Conservation (phyloP, 35 echinoderm and acorn worm genomes). For the Patiria miniata region DNA sequence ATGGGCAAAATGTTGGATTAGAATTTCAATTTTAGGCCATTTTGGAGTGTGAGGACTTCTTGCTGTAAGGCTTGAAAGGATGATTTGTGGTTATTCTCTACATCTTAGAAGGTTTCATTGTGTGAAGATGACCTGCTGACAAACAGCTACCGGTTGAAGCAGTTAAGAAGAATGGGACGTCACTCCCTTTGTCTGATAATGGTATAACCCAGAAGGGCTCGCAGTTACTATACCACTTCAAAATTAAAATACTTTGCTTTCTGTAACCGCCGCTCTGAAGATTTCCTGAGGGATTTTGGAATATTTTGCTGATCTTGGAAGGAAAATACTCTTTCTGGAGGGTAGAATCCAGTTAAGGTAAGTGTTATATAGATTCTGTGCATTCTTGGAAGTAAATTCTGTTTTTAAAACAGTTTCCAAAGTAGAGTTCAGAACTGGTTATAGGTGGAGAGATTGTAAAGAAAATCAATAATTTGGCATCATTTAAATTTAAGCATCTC, state of each 20-base stretch:
- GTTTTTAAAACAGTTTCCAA: not conserved
- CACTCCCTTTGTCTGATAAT: not conserved
- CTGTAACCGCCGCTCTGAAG: not conserved
- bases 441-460: not conserved
- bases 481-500: constrained; percentile 1
- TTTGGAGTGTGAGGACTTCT: not conserved
- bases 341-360: not conserved
- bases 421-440: not conserved
- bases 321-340: not conserved
- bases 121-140: too few relatives aligned
- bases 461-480: constrained; percentile 28
- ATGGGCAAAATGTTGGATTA: not conserved
- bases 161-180: too few relatives aligned
- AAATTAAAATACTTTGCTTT: not conserved
- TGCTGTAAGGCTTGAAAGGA: too few relatives aligned
- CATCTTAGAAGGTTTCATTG: too few relatives aligned
- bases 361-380: not conserved
- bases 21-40: not conserved
- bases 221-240: not conserved
- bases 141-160: too few relatives aligned
- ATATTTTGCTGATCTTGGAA: not conserved
- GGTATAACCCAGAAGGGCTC: not conserved
- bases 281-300: not conserved
- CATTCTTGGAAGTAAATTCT: not conserved
- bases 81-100: too few relatives aligned